Evolutionary conservation across 2,113 vertebrate genomes (phyloP).

Genomic region (Thinocorus orbignyianus): DNA sequence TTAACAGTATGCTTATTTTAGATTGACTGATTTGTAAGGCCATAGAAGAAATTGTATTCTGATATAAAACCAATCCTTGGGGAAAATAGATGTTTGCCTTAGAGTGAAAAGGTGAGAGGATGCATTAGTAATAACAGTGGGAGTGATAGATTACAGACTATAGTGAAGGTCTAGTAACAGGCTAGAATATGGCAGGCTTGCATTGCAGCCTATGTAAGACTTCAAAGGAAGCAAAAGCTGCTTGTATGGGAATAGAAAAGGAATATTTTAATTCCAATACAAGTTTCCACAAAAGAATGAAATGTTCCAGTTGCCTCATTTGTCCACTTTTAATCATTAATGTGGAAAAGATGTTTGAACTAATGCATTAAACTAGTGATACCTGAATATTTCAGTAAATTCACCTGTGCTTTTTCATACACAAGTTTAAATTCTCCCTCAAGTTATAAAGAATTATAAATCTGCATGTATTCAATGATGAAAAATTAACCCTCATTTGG

Average conservation of each 20-base stretch:
- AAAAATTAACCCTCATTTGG: neutral
- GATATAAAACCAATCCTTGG: accelerated
- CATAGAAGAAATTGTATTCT: neutral
- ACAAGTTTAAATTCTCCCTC: neutral
- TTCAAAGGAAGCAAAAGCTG: neutral
- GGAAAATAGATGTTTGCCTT: neutral
- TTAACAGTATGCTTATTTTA: neutral
- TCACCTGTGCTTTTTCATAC: neutral
- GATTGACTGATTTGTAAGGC: neutral
- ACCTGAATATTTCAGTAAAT: neutral
- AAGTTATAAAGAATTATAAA: neutral
- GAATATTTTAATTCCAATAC: neutral
- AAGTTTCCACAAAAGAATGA: neutral
- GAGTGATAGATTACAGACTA: neutral
- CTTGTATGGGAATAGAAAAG: neutral
- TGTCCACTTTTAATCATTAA: neutral
- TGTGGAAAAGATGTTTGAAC: neutral
- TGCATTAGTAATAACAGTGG: neutral
- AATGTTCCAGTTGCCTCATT: neutral
- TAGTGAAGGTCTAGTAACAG: neutral
- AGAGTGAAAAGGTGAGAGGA: neutral
- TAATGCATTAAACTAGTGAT: neutral
- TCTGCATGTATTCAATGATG: neutral
- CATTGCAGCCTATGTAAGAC: neutral
- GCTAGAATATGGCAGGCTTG: neutral